phyloP scores from a whole-genome alignment of 2,113 vertebrate genomes.

The Turnix velox region DNA sequence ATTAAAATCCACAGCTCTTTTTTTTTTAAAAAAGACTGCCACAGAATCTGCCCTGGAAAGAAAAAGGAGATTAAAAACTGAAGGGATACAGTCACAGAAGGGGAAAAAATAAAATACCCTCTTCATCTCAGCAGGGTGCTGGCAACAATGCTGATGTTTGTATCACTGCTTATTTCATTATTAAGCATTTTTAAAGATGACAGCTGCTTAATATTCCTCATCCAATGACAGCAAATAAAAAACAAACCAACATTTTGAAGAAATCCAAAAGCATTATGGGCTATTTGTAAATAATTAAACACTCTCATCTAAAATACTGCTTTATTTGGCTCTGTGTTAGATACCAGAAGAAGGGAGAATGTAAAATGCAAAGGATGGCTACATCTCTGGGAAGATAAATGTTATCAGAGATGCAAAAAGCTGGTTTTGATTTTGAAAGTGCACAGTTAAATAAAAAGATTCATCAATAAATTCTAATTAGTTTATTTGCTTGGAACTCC shows the following conservation, averaged over 20 bases:
- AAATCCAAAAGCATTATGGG: not conserved
- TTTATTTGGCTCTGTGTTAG: not conserved
- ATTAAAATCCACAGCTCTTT: not conserved
- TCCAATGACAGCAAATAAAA: not conserved
- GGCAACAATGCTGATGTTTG: not conserved
- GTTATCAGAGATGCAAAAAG: not conserved
- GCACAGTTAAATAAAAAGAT: not conserved
- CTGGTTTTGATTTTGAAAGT: not conserved
- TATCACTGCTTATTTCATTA: not conserved
- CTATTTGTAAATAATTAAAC: not conserved
- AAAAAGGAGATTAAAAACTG: slow-evolving; percentile 17
- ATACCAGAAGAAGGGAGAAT: not conserved
- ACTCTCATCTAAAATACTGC: not conserved
- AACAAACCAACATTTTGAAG: not conserved
- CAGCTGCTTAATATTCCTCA: not conserved
- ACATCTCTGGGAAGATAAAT: not conserved
- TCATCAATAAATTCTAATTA: not conserved
- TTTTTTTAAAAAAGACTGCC: not conserved
- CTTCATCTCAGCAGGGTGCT: slow-evolving; percentile 5
- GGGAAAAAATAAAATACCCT: not conserved
- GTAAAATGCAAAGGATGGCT: not conserved
- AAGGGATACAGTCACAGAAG: not conserved
- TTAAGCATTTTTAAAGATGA: slow-evolving; percentile 8
- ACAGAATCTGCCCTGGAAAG: not conserved
- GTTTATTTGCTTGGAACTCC: not conserved